Base-by-base conservation (phyloP, 2,797 vertebrate species). In the Muscicapa striata region DNA sequence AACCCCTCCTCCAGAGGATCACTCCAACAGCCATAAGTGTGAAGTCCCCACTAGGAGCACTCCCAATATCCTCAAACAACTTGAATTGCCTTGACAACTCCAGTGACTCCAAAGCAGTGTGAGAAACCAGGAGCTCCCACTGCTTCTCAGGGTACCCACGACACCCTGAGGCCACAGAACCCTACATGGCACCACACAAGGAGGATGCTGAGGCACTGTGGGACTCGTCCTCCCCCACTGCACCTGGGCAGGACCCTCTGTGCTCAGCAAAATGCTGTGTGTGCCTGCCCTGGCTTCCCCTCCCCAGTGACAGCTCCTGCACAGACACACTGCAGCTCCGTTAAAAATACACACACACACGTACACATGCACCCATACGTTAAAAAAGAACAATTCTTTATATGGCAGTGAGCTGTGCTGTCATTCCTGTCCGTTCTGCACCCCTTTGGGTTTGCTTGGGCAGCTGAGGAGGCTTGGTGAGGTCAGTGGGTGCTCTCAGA, bases 321-420 rank as follows among this genome's bases (percentile, higher is more conserved):
- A 77, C 52, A 21, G 84, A 83, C 77, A 76, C 59, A n/a, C 90
- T 84, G 83, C 67, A 61, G 80, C 89, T 87, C 90, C 76, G 86
- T 66, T 94, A 96, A 91, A 96, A 91, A 93, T 89, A 94, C 48
- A 6, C 52, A 26, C 51, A 26, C 72, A 92, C 38, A 77, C 57
- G n/a, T 7, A 49, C 82, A 82, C 66, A 96, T 51, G 77, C 77
- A 89, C 34, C 59, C 59, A 7, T 49, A 81, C 73, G 0, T 66
- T 90, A 46, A 58, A 83, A 86, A 91, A 89, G 72, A 89, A 89
- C 88, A 76, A 84, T 61, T 74, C 63, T 67, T 87, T 61, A 46
- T 40, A 74, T 10, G 10, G 75, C 17, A 34, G 45, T 6, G 72
- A 92, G 89, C 84, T 72, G 49, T 32, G 69, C 81, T 87, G 64